Base-by-base conservation (phyloP, 2,888 invertebrate species). In the Campoplex nolae region DNA sequence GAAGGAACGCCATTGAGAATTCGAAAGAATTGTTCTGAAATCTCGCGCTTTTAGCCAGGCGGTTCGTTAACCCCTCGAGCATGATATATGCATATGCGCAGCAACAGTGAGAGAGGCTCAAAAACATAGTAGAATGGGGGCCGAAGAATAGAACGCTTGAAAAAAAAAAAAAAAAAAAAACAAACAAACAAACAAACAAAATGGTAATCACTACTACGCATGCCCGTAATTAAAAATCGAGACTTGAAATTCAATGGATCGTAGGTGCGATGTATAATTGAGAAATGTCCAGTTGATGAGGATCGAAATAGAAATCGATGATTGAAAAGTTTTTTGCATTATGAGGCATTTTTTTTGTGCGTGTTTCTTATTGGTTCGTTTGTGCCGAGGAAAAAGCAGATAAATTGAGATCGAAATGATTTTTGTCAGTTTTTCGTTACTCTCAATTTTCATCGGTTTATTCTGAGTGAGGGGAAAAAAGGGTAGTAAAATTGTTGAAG, bases 1-100 rank as follows among this genome's bases (percentile, higher is more conserved):
- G 58, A 80, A 67, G 67, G 70, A 65, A 85, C 48, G 62, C 83
- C 76, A 77, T 87, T 68, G 79, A 87, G 76, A 85, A 86, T 89
- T 85, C 62, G 81, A 82, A 88, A 86, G 81, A 86, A 88, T 88
- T 87, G 82, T 88, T 88, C 84, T 77, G 65, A 74, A 83, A 82
- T 78, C 78, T 68, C 70, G 67, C 70, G 70, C 79, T 75, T 82
- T 71, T 75, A 74, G 81, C 71, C 42, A 38, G 75, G 73, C 73
- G 76, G 88, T 85, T 89, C 88, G 86, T 89, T 89, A 88, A 89
- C 88, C 88, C 68, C 84, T 48, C 68, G 56, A 71, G 70, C 77
- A 70, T 85, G 56, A 81, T 87, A 81, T 84, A 87, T 81, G 76
- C 68, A 65, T 54, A 65, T 65, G 62, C 80, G 54, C 54, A 65